phyloP scores from a whole-genome alignment of 2,113 vertebrate genomes.

The Malurus melanocephalus region DNA sequence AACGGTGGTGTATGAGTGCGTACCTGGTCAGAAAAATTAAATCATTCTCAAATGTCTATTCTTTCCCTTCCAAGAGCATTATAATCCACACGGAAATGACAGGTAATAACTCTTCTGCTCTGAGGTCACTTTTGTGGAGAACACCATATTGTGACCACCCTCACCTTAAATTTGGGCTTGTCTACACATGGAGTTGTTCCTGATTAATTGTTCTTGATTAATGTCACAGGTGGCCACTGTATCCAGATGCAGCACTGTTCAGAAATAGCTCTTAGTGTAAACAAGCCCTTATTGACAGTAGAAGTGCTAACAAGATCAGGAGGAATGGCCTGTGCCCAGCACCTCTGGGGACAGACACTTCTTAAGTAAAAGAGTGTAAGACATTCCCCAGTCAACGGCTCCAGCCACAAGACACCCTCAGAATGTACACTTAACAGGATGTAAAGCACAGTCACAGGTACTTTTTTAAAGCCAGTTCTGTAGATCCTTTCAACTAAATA shows the following conservation, averaged over 20 bases:
- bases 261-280: slow-evolving; percentile 9
- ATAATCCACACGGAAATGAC: neutral
- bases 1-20: neutral
- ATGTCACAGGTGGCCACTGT: slow-evolving; percentile 10
- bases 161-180: slow-evolving; percentile 36
- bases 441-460: neutral
- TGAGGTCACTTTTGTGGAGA: neutral
- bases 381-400: neutral
- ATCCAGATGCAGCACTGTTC: slow-evolving; percentile 10
- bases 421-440: neutral
- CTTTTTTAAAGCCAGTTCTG: neutral
- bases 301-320: neutral
- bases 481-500: neutral
- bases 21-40: slow-evolving; percentile 26
- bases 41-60: neutral
- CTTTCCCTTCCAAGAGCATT: neutral
- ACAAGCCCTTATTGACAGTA: neutral
- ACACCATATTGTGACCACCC: slow-evolving; percentile 11
- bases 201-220: slow-evolving; percentile 48
- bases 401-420: neutral
- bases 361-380: neutral
- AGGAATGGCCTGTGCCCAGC: neutral
- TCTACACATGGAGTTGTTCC: neutral
- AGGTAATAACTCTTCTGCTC: slow-evolving; percentile 17
- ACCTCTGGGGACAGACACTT: neutral